Evolutionary conservation across 1,140 invertebrate genomes (phyloP).

Genomic region (Lycorma delicatula): DNA sequence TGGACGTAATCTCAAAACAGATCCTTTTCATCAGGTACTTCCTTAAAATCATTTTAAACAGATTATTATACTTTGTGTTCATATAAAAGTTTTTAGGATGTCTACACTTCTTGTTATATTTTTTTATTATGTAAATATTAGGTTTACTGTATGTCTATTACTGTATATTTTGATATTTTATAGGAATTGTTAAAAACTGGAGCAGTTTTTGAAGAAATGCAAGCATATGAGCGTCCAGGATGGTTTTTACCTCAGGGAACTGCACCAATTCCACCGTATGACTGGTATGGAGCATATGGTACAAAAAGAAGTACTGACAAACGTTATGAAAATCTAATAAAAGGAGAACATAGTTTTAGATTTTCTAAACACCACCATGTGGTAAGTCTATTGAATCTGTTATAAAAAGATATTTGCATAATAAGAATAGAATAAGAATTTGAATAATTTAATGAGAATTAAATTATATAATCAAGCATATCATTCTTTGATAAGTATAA

Average conservation of each 20-base stretch:
- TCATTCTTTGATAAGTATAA: too few relatives aligned
- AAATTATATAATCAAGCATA: too few relatives aligned
- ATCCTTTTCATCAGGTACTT: slow-evolving; percentile 56
- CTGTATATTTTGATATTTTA: neutral
- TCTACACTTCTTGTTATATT: too few relatives aligned
- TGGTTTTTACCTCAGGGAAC: slow-evolving; percentile 50
- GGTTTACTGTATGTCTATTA: slow-evolving; percentile 4
- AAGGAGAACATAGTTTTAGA: slow-evolving; percentile 67
- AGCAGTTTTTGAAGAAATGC: slow-evolving; percentile 76
- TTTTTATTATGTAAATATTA: too few relatives aligned
- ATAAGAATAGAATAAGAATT: too few relatives aligned
- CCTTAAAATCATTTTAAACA: too few relatives aligned
- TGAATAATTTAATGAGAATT: too few relatives aligned
- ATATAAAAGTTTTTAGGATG: too few relatives aligned
- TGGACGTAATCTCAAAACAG: slow-evolving; percentile 59
- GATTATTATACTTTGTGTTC: too few relatives aligned
- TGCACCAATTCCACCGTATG: slow-evolving; percentile 54
- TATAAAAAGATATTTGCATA: neutral
- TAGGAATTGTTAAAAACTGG: slow-evolving; percentile 56
- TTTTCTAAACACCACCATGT: slow-evolving; percentile 69
- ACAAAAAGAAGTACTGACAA: slow-evolving; percentile 50
- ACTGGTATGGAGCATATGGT: slow-evolving; percentile 76
- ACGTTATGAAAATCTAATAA: slow-evolving; percentile 55
- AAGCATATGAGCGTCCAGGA: slow-evolving; percentile 79
- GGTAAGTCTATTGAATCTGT: slow-evolving; percentile 51